phyloP scores from a whole-genome alignment of 64 coral and sea anemone genomes.

The Pocillopora verrucosa region DNA sequence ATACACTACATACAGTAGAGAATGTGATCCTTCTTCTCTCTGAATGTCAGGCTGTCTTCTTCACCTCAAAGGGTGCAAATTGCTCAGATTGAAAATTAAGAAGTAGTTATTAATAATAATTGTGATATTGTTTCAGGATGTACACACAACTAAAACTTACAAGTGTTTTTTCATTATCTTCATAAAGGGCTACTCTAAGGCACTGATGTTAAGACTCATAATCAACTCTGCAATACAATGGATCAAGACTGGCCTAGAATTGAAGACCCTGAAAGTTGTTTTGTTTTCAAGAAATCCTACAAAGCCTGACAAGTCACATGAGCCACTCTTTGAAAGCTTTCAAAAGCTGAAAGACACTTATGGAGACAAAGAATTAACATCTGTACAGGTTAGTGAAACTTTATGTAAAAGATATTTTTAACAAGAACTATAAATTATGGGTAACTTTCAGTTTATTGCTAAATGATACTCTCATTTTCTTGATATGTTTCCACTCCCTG shows the following conservation, averaged over 20 bases:
- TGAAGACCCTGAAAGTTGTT: constrained; percentile 88
- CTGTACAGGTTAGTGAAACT: constrained; percentile 1
- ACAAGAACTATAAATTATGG: background rate
- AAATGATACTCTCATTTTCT: no score
- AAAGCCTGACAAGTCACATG: constrained; percentile 29
- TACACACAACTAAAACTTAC: no score
- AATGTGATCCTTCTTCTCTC: no score
- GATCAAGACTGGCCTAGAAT: constrained; percentile 85
- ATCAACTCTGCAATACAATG: constrained; percentile 90
- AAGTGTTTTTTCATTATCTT: background rate
- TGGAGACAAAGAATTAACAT: constrained; percentile 58
- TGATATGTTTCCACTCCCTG: no score
- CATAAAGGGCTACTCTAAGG: constrained; percentile 70
- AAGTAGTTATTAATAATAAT: no score
- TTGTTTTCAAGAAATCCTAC: constrained; percentile 67
- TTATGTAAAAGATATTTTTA: background rate
- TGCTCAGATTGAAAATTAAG: no score
- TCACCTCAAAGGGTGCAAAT: no score
- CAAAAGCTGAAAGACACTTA: constrained; percentile 51
- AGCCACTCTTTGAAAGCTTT: constrained; percentile 65
- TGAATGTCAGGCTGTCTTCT: no score
- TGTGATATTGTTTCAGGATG: no score
- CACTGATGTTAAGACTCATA: constrained; percentile 69
- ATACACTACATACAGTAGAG: no score
- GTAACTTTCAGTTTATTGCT: no score